A percentile compares a stretch with the other conserved stretches of the same genome.
phyloP scores from a whole-genome alignment of 2,797 vertebrate genomes.

The Poecilia gillii region DNA sequence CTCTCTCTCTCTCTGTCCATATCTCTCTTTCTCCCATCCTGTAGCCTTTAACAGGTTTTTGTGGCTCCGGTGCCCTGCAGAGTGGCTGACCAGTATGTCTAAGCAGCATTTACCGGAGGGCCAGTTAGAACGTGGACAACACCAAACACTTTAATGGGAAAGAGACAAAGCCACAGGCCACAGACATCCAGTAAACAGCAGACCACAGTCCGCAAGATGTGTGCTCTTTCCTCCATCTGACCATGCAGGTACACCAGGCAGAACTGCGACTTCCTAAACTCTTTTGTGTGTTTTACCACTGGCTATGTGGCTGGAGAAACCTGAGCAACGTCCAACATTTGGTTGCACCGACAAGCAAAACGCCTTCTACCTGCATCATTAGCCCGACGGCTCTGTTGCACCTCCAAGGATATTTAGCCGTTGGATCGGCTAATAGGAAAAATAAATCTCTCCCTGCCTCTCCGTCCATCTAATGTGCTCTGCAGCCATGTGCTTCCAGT shows the following conservation, averaged over 20 bases:
- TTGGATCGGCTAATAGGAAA: constrained; percentile 40
- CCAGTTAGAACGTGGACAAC: constrained; percentile 73
- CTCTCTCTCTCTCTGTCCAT: constrained; percentile 61
- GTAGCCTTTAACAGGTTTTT: constrained; percentile 75
- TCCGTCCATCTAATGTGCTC: constrained; percentile 54
- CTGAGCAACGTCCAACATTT: constrained; percentile 36
- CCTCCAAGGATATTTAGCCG: constrained; percentile 58
- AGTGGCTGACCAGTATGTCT: constrained; percentile 67
- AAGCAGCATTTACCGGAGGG: constrained; percentile 82
- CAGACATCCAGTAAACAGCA: constrained; percentile 82
- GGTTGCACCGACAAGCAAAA: constrained; percentile 10
- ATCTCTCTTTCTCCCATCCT: constrained; percentile 49
- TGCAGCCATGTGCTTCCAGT: constrained; percentile 79
- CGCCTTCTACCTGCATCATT: constrained; percentile 45
- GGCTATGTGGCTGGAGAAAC: constrained; percentile 41
- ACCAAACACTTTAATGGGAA: constrained; percentile 81
- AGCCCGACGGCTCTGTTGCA: constrained; percentile 33
- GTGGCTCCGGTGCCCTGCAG: constrained; percentile 75
- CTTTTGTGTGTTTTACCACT: constrained; percentile 49
- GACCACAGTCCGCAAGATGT: constrained; percentile 78
- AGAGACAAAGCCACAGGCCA: constrained; percentile 83
- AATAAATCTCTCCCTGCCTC: constrained; percentile 44
- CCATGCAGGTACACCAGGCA: constrained; percentile 70
- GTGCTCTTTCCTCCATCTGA: constrained; percentile 70
- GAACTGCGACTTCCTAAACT: constrained; percentile 64